Evolutionary conservation across 1,140 invertebrate species (phyloP).

Genomic region (Sycophila sp.): DNA sequence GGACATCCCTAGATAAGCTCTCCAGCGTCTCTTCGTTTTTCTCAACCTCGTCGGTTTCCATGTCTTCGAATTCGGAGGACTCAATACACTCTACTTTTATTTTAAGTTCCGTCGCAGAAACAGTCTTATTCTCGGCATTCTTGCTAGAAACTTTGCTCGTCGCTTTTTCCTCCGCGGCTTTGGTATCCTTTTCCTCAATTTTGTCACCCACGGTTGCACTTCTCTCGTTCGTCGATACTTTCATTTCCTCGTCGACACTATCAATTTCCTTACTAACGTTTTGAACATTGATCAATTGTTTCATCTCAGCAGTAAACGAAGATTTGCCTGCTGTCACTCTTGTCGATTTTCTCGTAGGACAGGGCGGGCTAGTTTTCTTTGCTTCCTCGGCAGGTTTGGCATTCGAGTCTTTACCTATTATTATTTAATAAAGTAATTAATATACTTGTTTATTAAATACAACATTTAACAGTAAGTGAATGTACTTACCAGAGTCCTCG

Average conservation of each 20-base stretch:
- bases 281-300: constrained; percentile 16
- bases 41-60: neutral
- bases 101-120: neutral
- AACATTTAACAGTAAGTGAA: neutral
- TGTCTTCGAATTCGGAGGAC: neutral
- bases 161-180: neutral
- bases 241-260: constrained; percentile 28
- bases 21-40: constrained; percentile 24
- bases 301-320: neutral
- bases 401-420: neutral
- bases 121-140: neutral
- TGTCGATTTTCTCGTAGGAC: constrained; percentile 26
- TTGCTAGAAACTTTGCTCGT: constrained; percentile 15
- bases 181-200: constrained; percentile 9
- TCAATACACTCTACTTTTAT: too few relatives aligned
- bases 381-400: neutral
- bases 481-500: constrained; percentile 5
- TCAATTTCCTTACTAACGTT: constrained; percentile 21
- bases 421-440: neutral
- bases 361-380: neutral
- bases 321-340: constrained; percentile 7
- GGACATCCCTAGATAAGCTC: constrained; percentile 25
- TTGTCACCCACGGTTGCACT: constrained; percentile 35
- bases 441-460: neutral
- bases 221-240: constrained; percentile 41